Conservation (phyloP, 1,140 invertebrate species). For the Scylla paramamosain region DNA sequence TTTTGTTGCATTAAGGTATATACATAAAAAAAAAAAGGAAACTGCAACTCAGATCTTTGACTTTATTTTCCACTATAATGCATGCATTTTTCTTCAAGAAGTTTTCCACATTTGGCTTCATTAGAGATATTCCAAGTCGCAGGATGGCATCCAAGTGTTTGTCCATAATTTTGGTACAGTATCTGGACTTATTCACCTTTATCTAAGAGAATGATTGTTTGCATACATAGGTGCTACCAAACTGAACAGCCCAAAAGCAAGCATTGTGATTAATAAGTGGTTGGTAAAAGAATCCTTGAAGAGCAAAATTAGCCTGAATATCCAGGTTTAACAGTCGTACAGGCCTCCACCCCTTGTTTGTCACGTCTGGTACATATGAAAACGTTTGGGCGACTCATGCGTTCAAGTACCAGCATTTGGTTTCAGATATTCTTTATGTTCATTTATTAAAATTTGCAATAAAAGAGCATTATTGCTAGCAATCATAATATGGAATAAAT, state of each 20-base stretch:
- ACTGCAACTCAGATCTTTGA: constrained; percentile 55
- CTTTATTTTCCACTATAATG: constrained; percentile 52
- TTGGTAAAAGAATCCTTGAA: too few relatives aligned
- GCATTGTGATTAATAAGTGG: constrained; percentile 40
- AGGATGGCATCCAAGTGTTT: constrained; percentile 61
- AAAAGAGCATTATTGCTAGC: too few relatives aligned
- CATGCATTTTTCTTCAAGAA: constrained; percentile 49
- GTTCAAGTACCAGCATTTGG: too few relatives aligned
- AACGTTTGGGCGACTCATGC: too few relatives aligned
- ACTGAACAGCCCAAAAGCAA: constrained; percentile 42
- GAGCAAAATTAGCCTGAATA: too few relatives aligned
- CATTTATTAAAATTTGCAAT: too few relatives aligned
- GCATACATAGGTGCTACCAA: constrained; percentile 31
- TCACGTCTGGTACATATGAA: too few relatives aligned
- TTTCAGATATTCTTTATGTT: too few relatives aligned
- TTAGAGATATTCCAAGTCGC: constrained; percentile 49
- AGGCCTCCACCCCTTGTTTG: too few relatives aligned
- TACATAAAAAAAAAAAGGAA: constrained; percentile 36
- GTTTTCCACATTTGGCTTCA: constrained; percentile 56
- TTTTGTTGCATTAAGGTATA: too few relatives aligned
- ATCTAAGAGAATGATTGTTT: constrained; percentile 35
- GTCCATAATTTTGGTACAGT: constrained; percentile 47
- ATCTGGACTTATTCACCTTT: constrained; percentile 57
- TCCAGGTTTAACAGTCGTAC: too few relatives aligned
- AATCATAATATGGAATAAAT: too few relatives aligned